A percentile compares a stretch with the other conserved stretches of the same genome.
Conservation (phyloP, 2,888 invertebrate species). For the Diogma glabrata region DNA sequence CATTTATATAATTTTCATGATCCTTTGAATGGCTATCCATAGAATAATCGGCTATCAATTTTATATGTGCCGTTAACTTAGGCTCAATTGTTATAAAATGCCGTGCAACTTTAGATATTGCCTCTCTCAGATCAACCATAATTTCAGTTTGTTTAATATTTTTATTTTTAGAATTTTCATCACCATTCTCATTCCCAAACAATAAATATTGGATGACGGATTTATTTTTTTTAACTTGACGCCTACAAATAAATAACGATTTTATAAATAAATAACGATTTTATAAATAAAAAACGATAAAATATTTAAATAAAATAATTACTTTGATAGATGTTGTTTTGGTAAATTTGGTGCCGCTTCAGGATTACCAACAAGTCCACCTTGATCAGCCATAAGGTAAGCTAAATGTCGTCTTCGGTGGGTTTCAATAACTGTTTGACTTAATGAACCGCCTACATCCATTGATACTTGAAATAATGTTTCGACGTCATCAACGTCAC, state of each 20-base stretch:
- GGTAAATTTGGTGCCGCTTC: slow-evolving; percentile 82
- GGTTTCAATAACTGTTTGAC: slow-evolving; percentile 62
- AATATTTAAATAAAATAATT: too few species aligned
- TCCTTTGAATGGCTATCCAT: slow-evolving; percentile 93
- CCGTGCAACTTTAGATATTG: slow-evolving; percentile 83
- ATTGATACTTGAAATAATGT: slow-evolving; percentile 64
- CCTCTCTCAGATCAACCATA: slow-evolving; percentile 92
- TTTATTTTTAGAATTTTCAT: slow-evolving; percentile 82
- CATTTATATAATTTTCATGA: slow-evolving; percentile 90
- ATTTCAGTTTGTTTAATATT: slow-evolving; percentile 98
- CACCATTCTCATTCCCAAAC: slow-evolving; percentile 66
- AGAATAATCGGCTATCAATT: slow-evolving; percentile 82
- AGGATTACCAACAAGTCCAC: slow-evolving; percentile 82
- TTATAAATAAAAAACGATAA: too few species aligned
- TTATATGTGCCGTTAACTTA: slow-evolving; percentile 65
- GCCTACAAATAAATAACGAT: slow-evolving; percentile 33
- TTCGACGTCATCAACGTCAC: slow-evolving; percentile 85
- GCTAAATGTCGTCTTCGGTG: slow-evolving; percentile 86
- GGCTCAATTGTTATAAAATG: slow-evolving; percentile 93
- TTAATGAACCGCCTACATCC: slow-evolving; percentile 69
- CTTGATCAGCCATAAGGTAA: slow-evolving; percentile 94
- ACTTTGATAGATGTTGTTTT: slow-evolving; percentile 66
- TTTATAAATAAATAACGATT: too few species aligned
- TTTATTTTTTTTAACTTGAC: slow-evolving; percentile 83
- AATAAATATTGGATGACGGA: slow-evolving; percentile 81